Percentiles rank a stretch among this genome's conserved stretches.
Evolutionary conservation across 2,113 vertebrate genomes (phyloP).

Genomic region (Trinectes maculatus): DNA sequence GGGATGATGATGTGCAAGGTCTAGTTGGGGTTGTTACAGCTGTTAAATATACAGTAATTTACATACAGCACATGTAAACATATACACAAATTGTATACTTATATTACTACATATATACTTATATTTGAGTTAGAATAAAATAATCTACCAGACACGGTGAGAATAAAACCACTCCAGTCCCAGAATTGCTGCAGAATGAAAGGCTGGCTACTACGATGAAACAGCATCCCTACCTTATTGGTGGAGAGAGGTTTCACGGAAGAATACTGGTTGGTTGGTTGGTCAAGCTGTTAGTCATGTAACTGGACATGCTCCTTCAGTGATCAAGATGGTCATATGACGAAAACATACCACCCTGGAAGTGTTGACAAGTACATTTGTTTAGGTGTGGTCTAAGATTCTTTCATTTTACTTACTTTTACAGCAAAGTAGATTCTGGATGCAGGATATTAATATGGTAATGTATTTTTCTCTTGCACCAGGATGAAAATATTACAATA

Average conservation of each 20-base stretch:
- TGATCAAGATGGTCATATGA: constrained; percentile 29
- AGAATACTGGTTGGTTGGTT: constrained; percentile 49
- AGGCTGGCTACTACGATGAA: constrained; percentile 47
- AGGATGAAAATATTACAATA: not conserved
- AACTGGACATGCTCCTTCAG: constrained; percentile 11
- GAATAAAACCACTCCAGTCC: constrained; percentile 13
- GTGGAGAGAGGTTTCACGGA: constrained; percentile 22
- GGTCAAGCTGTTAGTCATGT: constrained; percentile 17
- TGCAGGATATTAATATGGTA: not conserved
- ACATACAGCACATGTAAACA: no score
- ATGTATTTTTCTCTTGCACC: not conserved
- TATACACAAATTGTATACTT: no score
- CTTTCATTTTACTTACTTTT: no score
- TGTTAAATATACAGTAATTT: not conserved
- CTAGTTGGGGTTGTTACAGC: not conserved
- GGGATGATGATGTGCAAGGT: not conserved
- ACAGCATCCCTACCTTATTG: constrained; percentile 50
- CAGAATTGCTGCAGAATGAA: constrained; percentile 49
- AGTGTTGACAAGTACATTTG: constrained; percentile 28
- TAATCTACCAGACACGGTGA: constrained; percentile 8
- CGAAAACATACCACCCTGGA: constrained; percentile 30
- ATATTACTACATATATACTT: no score
- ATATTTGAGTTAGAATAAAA: not conserved
- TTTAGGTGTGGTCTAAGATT: constrained; percentile 66
- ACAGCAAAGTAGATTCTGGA: no score